Evolutionary conservation across 2,113 vertebrate species (phyloP).

Genomic region (Steatornis caripensis): DNA sequence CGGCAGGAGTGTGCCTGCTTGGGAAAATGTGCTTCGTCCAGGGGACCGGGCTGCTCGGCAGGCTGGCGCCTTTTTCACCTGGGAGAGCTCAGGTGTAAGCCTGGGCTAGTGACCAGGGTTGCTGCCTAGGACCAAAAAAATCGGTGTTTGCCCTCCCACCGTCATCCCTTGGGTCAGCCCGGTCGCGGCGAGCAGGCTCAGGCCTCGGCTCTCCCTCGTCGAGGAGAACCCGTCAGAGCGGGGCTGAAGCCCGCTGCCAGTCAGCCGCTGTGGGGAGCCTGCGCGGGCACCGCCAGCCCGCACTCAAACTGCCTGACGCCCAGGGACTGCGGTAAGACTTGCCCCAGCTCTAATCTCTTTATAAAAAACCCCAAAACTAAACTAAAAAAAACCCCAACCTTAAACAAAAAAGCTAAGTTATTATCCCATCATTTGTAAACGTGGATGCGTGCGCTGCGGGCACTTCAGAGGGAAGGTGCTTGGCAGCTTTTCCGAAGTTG

Average conservation of each 20-base stretch:
- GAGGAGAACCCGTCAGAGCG: accelerated
- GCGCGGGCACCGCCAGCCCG: too few species aligned
- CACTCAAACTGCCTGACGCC: too few species aligned
- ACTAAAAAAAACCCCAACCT: neutral
- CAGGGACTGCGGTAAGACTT: neutral
- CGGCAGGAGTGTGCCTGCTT: neutral
- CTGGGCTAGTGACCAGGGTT: neutral
- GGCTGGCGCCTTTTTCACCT: neutral
- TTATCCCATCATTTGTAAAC: neutral
- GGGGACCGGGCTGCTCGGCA: neutral
- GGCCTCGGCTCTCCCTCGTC: neutral
- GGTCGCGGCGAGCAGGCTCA: neutral
- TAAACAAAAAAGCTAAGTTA: neutral
- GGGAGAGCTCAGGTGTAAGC: neutral
- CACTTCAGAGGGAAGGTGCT: neutral
- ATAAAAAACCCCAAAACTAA: neutral
- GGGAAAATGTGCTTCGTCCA: neutral
- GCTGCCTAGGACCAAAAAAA: neutral
- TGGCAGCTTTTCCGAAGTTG: neutral
- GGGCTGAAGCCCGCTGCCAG: too few species aligned
- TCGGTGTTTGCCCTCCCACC: neutral
- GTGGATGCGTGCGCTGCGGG: neutral
- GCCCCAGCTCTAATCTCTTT: neutral
- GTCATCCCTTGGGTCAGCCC: accelerated
- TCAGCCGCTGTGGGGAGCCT: too few species aligned